Percentiles rank a stretch among this genome's conserved stretches.
These are phyloP conservation scores for Corydoras maculifer DNA, from an alignment of 2,113 vertebrate genomes.

Conservation along the genomic window DNA sequence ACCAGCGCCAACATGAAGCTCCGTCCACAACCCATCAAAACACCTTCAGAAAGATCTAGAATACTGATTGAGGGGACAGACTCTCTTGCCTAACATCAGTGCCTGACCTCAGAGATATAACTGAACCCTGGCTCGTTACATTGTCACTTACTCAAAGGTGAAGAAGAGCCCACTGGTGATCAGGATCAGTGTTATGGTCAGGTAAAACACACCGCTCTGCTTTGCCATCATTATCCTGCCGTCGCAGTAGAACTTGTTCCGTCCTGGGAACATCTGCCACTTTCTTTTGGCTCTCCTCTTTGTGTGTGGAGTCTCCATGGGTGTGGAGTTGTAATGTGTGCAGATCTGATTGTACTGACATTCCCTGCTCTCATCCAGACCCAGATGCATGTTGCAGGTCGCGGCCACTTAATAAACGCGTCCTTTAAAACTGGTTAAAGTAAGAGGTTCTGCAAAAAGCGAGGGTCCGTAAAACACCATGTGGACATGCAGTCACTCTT, in stretches of 20 bases:
- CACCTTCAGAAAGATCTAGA: no score
- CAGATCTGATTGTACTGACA: constrained; percentile 97
- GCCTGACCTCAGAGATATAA: not conserved
- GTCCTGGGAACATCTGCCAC: constrained; percentile 95
- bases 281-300: constrained; percentile 82
- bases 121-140: not conserved
- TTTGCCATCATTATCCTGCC: constrained; percentile 98
- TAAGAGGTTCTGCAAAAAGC: not conserved
- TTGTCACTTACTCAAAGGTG: constrained; percentile 91
- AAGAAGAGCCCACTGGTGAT: constrained; percentile 98
- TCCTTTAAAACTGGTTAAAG: constrained; percentile 1
- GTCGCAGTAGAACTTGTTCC: constrained; percentile 95
- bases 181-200: constrained; percentile 91
- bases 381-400: constrained; percentile 77
- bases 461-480: not conserved
- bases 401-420: constrained; percentile 8
- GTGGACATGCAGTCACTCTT: constrained; percentile 1
- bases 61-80: no score
- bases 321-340: constrained; percentile 89
- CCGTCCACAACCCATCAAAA: no score
- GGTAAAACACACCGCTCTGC: constrained; percentile 96
- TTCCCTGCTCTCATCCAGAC: constrained; percentile 90
- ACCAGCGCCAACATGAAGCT: no score
- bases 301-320: constrained; percentile 88
- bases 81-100: no score